Evolutionary conservation across 92 coral and sea anemone species (phyloP), one percentile per base, ranked within the genome.

Genomic region (Bergia puertoricense): DNA sequence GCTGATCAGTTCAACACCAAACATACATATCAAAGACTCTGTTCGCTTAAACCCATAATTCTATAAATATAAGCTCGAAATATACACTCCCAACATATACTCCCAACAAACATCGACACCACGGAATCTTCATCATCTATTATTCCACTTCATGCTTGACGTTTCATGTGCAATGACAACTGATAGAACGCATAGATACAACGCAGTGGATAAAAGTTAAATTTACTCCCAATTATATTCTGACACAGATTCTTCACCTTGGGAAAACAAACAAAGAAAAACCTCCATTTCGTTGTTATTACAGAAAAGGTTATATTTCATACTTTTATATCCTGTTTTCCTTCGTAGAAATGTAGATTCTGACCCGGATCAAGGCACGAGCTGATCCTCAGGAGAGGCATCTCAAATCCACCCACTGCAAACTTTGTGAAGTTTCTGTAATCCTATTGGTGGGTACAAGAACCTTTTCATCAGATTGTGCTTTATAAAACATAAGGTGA

Each of bases 361-460:
- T 46, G 65, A 2, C 16, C 65, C 65, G 2, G 22, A 62, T 62
- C 20, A 62, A 6, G 6, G 20, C 20, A 6, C 69, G 69, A 62
- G 69, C 7, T 20, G 69, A 18, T 62, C 6, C 69, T 62, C 69
- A 62, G 4, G 1, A 16, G 30, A 4, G 1, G 20, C n/a, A 62
- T 22, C 41, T 79, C 41, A 48, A 41, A 66, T 20, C 54, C 76
- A 69, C 87, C 15, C 87, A 38, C 23, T 16, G 36, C 79, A 46
- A 71, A 74, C 74, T 54, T 39, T 69, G 22, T 66, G 76, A 82
- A 82, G 75, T 30, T 23, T 44, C 67, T 71, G 42, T 16, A 22
- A 71, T 71, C 77, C 62, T 48, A 84, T 84, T 84, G 87, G 87
- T 69, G 66, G 48, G 71, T 22, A 41, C 30, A 43, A 11, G 4